A percentile compares a stretch with the other conserved stretches of the same genome.
Evolutionary conservation across 2,888 invertebrate genomes (phyloP).

Genomic region (Zeuzera pyrina): DNA sequence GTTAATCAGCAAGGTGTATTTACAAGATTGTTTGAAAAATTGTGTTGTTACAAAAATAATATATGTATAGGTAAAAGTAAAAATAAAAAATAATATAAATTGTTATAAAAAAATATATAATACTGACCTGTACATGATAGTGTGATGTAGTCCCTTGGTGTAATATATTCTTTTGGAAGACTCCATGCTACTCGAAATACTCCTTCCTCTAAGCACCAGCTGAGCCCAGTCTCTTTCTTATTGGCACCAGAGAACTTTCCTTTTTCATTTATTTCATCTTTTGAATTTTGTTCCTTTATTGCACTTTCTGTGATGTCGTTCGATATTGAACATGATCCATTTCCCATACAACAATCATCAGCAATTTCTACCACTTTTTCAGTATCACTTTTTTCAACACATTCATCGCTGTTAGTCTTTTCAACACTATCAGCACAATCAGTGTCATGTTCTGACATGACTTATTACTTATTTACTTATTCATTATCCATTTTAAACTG

Average conservation of each 20-base stretch:
- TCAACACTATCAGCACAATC: constrained; percentile 32
- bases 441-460: constrained; percentile 59
- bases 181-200: constrained; percentile 61
- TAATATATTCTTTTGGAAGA: constrained; percentile 46
- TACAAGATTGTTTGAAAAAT: too few species aligned
- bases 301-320: too few species aligned
- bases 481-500: too few species aligned
- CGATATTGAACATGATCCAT: too few species aligned
- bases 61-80: too few species aligned
- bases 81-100: background rate
- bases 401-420: constrained; percentile 23
- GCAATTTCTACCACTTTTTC: constrained; percentile 20
- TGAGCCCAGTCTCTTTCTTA: constrained; percentile 20
- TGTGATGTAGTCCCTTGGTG: constrained; percentile 65
- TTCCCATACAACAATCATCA: background rate
- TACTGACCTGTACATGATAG: constrained; percentile 70
- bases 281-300: constrained; percentile 18
- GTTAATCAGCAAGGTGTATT: background rate
- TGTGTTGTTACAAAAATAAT: background rate
- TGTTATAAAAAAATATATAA: background rate
- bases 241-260: constrained; percentile 10
- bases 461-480: too few species aligned
- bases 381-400: constrained; percentile 19
- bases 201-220: constrained; percentile 55
- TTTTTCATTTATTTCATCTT: constrained; percentile 19